Evolutionary conservation across 2,113 vertebrate species (phyloP), one percentile per base, ranked within the genome.

Genomic region (Laticauda laticaudata): DNA sequence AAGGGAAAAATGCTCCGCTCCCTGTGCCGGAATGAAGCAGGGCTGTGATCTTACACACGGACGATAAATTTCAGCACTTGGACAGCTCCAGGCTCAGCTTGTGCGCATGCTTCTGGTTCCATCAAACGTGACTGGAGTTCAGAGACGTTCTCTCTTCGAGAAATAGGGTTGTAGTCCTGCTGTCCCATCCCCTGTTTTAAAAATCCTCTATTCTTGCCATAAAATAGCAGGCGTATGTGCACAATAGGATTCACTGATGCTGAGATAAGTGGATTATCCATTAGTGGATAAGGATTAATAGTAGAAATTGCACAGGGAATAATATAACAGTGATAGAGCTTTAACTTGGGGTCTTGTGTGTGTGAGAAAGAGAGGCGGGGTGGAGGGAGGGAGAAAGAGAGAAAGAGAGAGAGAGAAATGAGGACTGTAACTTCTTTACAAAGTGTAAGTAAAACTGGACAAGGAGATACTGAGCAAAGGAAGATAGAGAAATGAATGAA

Each of bases 51-150:
- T 97, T 97, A 87, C 95, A 91, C 94, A 91, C 93, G 94, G 95
- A 96, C 95, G 95, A 95, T 95, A 97, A 96, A 96, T 98, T 98
- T 98, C 98, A 98, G 98, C 97, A 97, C 97, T 98, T 98, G 98
- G 98, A 98, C 97, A 98, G 98, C 98, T 98, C 97, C 97, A 93
- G 95, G 97, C 91, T 96, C 94, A 89, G 94, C 85, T 95, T 88
- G 94, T 97, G 98, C 98, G 98, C 98, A 98, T 97, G 98, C 98
- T 96, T 96, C 51, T 45, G 94, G 94, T 95, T 95, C 94, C 96
- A 92, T 94, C 93, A 96, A 95, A 97, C 96, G 96, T 97, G 98
- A 96, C 97, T 92, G 92, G 97, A 92, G 94, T 98, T 95, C 92
- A 90, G 92, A 93, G 87, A 59, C 56, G 45, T 54, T 54, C 39